A percentile compares a stretch with the other conserved stretches of the same genome.
These are phyloP conservation scores for Anisognathus igniventris DNA, from an alignment of 2,797 vertebrate species.

Conservation along the genomic window DNA sequence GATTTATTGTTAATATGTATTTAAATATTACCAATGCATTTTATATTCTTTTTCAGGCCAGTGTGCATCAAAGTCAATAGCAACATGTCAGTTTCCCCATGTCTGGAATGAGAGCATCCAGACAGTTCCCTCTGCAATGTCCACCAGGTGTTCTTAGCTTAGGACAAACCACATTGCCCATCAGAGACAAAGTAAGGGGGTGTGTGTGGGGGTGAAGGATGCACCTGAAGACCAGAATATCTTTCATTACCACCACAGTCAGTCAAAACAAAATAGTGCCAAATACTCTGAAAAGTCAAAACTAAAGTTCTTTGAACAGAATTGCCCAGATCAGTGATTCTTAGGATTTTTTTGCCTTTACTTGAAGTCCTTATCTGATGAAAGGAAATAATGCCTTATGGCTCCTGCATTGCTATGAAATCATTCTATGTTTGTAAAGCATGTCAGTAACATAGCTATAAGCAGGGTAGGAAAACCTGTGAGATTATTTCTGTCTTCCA, in stretches of 20 bases:
- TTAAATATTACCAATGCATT: not conserved
- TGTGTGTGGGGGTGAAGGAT: accelerated
- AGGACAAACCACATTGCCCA: not conserved
- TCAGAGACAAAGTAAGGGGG: not conserved
- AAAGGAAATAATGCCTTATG: not conserved
- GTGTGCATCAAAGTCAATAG: not conserved
- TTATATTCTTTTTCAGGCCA: not conserved
- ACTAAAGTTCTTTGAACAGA: not conserved
- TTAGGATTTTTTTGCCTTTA: not conserved
- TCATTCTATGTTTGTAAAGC: not conserved
- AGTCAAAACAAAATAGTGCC: not conserved
- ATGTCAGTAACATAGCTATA: not conserved
- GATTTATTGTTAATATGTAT: not conserved
- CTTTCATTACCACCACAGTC: not conserved
- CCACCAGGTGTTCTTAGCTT: not conserved
- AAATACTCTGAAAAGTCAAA: not conserved
- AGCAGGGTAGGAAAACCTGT: not conserved
- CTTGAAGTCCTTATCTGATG: not conserved
- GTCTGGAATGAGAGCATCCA: not conserved
- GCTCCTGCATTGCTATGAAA: not conserved
- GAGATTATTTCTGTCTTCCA: not conserved
- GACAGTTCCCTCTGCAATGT: not conserved
- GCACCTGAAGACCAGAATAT: not conserved
- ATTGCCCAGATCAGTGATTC: not conserved
- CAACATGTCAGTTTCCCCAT: not conserved